Percentiles rank a stretch among this genome's conserved stretches.
These are phyloP conservation scores for Amblyjoppa fuscipennis DNA, from an alignment of 2,888 invertebrate genomes.

Conservation along the genomic window DNA sequence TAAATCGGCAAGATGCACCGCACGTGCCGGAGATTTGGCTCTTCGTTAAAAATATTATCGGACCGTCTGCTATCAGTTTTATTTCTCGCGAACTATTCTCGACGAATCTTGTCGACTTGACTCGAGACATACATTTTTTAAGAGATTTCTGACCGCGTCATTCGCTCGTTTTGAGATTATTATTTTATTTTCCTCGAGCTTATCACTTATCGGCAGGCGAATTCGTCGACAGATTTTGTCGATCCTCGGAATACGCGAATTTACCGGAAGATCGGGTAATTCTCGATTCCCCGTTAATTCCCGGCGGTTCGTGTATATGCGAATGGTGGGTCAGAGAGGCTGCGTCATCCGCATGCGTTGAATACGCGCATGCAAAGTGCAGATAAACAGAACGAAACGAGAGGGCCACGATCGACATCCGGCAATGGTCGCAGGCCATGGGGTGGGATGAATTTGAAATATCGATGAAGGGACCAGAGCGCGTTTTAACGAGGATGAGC, in stretches of 20 bases:
- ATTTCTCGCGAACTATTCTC: too few species aligned
- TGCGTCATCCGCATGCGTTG: constrained; percentile 54
- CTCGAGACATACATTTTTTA: too few species aligned
- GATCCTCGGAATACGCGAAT: background rate
- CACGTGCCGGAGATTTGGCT: too few species aligned
- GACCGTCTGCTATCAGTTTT: too few species aligned
- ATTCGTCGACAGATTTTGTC: constrained; percentile 29
- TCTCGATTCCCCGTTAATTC: constrained; percentile 55
- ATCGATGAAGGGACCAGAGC: constrained; percentile 43
- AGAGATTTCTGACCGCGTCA: background rate
- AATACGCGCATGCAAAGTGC: constrained; percentile 28
- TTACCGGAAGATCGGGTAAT: constrained; percentile 8
- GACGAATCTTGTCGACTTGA: too few species aligned
- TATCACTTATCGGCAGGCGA: constrained; percentile 10
- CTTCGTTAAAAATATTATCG: too few species aligned
- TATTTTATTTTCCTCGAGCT: background rate
- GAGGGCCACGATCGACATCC: constrained; percentile 48
- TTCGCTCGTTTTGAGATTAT: background rate
- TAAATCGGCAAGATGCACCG: too few species aligned
- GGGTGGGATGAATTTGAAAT: constrained; percentile 54
- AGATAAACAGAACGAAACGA: constrained; percentile 52
- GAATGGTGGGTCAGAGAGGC: constrained; percentile 29
- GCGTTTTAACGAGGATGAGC: constrained; percentile 5
- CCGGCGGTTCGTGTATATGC: constrained; percentile 11
- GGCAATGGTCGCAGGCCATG: constrained; percentile 21